Base-by-base conservation (phyloP, 2,888 invertebrate genomes). In the Rotaria magnacalcarata region DNA sequence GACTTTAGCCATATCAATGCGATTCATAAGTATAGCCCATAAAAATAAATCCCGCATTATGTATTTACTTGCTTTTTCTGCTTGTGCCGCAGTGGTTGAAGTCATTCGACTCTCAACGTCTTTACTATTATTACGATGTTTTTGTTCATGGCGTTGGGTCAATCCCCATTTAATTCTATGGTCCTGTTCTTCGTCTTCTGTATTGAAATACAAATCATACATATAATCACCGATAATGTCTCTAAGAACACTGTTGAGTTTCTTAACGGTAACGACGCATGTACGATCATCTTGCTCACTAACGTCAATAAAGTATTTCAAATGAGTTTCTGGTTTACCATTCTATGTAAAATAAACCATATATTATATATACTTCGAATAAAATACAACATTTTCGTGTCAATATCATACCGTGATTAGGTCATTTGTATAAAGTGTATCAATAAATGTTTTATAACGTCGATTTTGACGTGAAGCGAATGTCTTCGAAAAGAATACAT, bases 161-260 rank as follows among this genome's bases (percentile, higher is more conserved):
- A 47, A n/a, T 3, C 47, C n/a, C 11, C 10, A n/a, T 47, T 6
- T 6, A 11, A 4, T 24, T 3, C 47, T 24, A n/a, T 47, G 1
- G 24, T 80, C 0, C 6, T 8, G 0, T 21, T 80, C 47, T 1
- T 47, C 14, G 8, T 43, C n/a, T 41, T 47, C 21, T n/a, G 47
- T 7, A 5, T 47, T 10, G 24, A 47, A 80, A 47, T 80, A 80
- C 0, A 80, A 2, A 1, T 43, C 3, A 47, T 80, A 10, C 47
- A 80, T 80, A 47, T 80, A 80, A 80, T 80, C 80, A 80, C 80
- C 80, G 8, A 80, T 47, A 24, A 80, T 14, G 4, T 16, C 7
- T 10, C 1, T 5, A 11, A 80, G n/a, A 47, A 47, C 24, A n/a
- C 0, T 0, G 47, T 80, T 80, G 4, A 80, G 47, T 24, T 1